phyloP scores from a whole-genome alignment of 2,797 vertebrate species.

The Prunella strophiata region DNA sequence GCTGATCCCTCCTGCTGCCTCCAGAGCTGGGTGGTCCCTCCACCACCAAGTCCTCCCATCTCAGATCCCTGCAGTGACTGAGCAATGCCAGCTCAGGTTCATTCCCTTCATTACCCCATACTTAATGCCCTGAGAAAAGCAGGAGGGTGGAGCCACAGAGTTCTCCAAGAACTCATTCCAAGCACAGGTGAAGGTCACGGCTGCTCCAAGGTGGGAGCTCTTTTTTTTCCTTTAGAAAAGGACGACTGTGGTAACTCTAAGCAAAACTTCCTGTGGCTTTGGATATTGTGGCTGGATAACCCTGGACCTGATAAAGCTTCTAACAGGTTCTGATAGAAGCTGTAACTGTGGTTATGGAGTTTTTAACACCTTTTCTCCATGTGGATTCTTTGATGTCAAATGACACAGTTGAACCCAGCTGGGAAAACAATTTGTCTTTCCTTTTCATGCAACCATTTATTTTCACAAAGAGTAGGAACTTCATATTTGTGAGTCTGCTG shows the following conservation, averaged over 20 bases:
- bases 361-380: neutral
- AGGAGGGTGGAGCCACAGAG: neutral
- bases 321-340: neutral
- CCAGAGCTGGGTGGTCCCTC: neutral
- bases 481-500: neutral
- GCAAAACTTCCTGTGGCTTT: neutral
- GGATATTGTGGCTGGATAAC: neutral
- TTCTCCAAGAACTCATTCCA: neutral
- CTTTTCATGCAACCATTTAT: neutral
- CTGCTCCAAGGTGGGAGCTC: neutral
- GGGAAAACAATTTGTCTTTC: neutral
- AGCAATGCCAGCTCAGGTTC: neutral
- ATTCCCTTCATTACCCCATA: neutral
- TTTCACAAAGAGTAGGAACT: neutral
- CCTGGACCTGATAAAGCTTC: neutral
- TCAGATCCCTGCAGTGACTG: conserved; percentile 2
- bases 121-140: neutral
- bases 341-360: neutral
- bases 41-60: neutral
- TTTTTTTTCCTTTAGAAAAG: neutral
- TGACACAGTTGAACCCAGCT: neutral
- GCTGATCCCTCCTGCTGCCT: neutral
- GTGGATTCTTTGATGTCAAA: conserved; percentile 8
- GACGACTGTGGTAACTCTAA: neutral
- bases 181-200: neutral